Percentiles rank a stretch among this genome's conserved stretches.
Evolutionary conservation across 2,113 vertebrate species (phyloP).

Genomic region (Terrapene triunguis): DNA sequence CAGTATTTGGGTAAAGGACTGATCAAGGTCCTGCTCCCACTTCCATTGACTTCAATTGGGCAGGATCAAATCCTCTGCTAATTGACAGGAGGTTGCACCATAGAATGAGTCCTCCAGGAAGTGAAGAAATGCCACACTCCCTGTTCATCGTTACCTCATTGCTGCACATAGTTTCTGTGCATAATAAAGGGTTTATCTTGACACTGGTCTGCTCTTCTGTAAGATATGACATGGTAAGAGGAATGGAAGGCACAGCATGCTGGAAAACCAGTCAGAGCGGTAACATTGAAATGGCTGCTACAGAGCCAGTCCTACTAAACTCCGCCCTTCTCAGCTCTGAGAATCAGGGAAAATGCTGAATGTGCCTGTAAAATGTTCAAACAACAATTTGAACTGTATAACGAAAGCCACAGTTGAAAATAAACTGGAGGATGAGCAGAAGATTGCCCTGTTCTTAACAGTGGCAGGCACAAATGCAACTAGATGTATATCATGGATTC

Average conservation of each 20-base stretch:
- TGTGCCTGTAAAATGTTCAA: not conserved
- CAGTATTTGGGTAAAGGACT: not conserved
- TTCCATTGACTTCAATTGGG: not conserved
- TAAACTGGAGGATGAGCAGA: not conserved
- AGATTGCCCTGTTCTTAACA: not conserved
- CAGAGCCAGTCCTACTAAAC: too few relatives aligned
- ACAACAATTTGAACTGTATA: not conserved
- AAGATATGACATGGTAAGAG: not conserved
- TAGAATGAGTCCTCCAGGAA: not conserved
- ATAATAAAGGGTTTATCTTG: not conserved
- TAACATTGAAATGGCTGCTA: not conserved
- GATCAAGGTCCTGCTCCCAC: not conserved
- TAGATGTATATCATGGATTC: not conserved
- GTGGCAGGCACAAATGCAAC: not conserved
- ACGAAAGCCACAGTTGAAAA: not conserved
- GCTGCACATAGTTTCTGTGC: not conserved
- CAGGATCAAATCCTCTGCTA: not conserved
- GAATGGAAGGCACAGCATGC: not conserved
- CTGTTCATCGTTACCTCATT: not conserved
- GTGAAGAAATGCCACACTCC: not conserved
- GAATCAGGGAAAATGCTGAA: too few relatives aligned
- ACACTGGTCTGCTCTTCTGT: not conserved
- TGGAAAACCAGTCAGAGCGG: not conserved
- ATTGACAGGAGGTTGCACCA: not conserved
- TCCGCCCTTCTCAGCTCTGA: too few relatives aligned